Evolutionary conservation across 2,113 vertebrate genomes (phyloP).

Genomic region (Tachysurus vachellii): DNA sequence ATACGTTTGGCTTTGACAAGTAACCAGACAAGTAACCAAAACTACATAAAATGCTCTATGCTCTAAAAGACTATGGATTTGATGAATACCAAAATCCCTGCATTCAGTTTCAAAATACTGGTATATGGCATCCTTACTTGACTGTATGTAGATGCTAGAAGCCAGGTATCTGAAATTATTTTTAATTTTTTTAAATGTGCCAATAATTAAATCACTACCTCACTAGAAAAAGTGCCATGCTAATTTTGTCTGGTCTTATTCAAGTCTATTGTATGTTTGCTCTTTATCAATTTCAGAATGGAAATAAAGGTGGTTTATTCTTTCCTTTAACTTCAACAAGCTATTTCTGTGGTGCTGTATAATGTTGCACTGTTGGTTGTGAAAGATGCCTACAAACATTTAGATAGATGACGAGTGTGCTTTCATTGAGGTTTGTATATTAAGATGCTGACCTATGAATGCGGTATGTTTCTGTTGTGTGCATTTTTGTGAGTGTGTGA

Average conservation of each 20-base stretch:
- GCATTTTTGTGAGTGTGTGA: conserved; percentile 12
- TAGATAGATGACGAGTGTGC: background rate
- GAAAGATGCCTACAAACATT: background rate
- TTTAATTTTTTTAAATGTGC: background rate
- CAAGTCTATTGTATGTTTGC: background rate
- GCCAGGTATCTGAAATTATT: no score
- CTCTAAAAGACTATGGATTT: background rate
- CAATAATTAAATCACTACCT: background rate
- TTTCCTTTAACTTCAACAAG: background rate
- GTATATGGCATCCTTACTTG: background rate
- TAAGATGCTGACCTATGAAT: background rate
- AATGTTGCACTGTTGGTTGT: background rate
- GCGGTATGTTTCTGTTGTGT: background rate
- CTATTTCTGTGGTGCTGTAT: background rate
- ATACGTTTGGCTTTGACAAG: background rate
- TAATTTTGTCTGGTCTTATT: background rate
- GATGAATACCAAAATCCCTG: background rate
- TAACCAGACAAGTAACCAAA: background rate
- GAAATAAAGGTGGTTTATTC: background rate
- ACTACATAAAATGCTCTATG: background rate
- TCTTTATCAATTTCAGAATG: background rate
- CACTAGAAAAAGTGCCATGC: background rate
- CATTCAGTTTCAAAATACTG: background rate
- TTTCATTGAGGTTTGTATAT: background rate
- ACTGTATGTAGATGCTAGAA: background rate